phyloP scores from a whole-genome alignment of 2,888 invertebrate species.

The Nomada fabriciana region DNA sequence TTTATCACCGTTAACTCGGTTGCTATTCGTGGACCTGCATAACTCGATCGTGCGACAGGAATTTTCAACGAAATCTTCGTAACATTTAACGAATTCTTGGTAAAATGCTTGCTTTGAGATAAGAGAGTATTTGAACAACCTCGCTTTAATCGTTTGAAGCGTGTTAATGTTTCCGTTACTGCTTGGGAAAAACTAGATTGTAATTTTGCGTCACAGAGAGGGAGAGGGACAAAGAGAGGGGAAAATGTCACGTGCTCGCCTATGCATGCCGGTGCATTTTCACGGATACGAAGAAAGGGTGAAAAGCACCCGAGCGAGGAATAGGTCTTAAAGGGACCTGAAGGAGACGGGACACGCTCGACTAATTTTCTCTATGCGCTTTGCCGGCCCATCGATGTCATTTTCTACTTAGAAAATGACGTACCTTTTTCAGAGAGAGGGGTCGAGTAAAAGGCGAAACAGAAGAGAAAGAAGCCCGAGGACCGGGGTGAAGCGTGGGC shows the following conservation, averaged over 20 bases:
- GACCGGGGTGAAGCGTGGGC: slow-evolving; percentile 36
- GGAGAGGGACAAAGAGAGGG: slow-evolving; percentile 7
- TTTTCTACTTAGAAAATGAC: slow-evolving; percentile 52
- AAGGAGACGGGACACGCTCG: slow-evolving; percentile 67
- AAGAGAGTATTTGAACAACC: too few species aligned
- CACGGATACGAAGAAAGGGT: slow-evolving; percentile 58
- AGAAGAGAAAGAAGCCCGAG: slow-evolving; percentile 20
- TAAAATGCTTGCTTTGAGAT: neutral
- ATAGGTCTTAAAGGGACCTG: slow-evolving; percentile 49
- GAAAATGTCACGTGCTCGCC: slow-evolving; percentile 56
- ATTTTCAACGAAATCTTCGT: slow-evolving; percentile 41
- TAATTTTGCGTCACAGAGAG: neutral
- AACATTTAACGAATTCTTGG: slow-evolving; percentile 5
- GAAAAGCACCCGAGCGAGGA: slow-evolving; percentile 43
- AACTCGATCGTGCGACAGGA: slow-evolving; percentile 42
- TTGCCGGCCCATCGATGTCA: slow-evolving; percentile 63
- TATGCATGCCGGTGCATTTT: slow-evolving; percentile 71
- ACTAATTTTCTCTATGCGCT: slow-evolving; percentile 71
- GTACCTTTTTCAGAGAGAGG: slow-evolving; percentile 35
- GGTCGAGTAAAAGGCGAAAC: slow-evolving; percentile 11
- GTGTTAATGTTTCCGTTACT: neutral
- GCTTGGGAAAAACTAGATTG: neutral
- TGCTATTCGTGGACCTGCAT: slow-evolving; percentile 41
- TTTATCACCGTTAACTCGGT: slow-evolving; percentile 46
- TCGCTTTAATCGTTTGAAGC: neutral